These are phyloP conservation scores for Tridacna crocea DNA, from an alignment of 2,888 invertebrate genomes.

Conservation along the genomic window DNA sequence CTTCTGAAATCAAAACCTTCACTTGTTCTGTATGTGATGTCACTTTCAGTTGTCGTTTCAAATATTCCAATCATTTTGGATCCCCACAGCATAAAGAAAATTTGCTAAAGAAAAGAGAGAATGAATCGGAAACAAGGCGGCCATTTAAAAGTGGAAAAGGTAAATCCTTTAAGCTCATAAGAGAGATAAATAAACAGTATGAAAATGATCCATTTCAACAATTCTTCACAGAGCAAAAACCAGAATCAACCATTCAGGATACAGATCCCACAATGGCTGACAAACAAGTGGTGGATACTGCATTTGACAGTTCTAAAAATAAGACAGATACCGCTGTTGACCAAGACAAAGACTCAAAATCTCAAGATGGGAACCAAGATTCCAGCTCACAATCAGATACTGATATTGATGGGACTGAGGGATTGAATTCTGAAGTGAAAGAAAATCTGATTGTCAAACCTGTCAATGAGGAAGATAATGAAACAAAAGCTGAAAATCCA, in stretches of 20 bases:
- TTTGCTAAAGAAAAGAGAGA: constrained; percentile 8
- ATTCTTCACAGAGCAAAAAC: background rate
- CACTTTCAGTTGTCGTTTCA: constrained; percentile 68
- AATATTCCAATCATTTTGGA: constrained; percentile 72
- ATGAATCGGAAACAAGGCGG: background rate
- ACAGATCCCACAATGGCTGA: background rate
- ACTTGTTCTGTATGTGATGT: constrained; percentile 68
- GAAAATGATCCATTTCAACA: constrained; percentile 23
- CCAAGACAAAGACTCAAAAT: background rate
- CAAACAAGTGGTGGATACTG: background rate
- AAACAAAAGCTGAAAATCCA: background rate
- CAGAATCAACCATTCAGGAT: background rate
- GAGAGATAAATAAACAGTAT: constrained; percentile 23
- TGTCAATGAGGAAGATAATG: constrained; percentile 5
- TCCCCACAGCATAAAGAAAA: constrained; percentile 58
- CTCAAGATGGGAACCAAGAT: background rate
- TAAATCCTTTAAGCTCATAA: constrained; percentile 22
- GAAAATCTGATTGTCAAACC: constrained; percentile 2
- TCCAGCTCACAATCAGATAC: background rate
- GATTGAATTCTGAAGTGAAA: background rate
- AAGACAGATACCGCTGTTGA: background rate
- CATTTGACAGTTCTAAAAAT: background rate
- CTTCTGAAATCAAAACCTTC: constrained; percentile 39
- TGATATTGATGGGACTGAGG: background rate
- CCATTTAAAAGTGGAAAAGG: constrained; percentile 23